phyloP scores from a whole-genome alignment of 2,888 invertebrate genomes.

The Eilema griseolum region DNA sequence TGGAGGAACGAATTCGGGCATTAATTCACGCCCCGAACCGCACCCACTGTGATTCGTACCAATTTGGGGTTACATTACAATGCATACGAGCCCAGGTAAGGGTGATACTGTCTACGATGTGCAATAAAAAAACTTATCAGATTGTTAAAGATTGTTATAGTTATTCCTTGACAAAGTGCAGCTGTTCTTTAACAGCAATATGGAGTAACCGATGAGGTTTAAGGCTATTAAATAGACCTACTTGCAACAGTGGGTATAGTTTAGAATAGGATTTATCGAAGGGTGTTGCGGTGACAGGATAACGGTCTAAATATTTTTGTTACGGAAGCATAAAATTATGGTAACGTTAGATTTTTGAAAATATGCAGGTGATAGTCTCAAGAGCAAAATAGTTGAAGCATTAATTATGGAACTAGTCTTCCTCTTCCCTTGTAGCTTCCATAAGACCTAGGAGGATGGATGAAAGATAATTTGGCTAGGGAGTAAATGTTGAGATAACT shows the following conservation, averaged over 20 bases:
- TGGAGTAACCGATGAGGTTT: background rate
- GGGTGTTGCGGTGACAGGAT: background rate
- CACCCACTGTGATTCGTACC: slow-evolving; percentile 40
- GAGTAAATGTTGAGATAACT: too few species aligned
- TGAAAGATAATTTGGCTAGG: too few species aligned
- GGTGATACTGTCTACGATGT: slow-evolving; percentile 34
- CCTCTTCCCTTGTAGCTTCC: too few species aligned
- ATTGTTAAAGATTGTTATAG: background rate
- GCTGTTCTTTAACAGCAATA: slow-evolving; percentile 6
- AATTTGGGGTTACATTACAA: slow-evolving; percentile 44
- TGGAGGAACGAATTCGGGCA: slow-evolving; percentile 45
- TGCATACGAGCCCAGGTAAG: slow-evolving; percentile 47
- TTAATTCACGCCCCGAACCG: slow-evolving; percentile 47
- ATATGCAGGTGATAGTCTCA: background rate
- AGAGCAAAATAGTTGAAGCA: too few species aligned
- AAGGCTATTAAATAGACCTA: background rate
- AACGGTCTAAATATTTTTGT: background rate
- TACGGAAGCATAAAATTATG: background rate
- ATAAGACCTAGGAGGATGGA: too few species aligned
- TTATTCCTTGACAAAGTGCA: background rate
- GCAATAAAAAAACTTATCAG: slow-evolving; percentile 17
- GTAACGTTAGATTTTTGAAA: background rate
- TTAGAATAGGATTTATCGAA: background rate
- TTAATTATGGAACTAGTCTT: too few species aligned
- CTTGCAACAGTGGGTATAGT: background rate